phyloP scores from a whole-genome alignment of 2,888 invertebrate species.

The Philhelius pedissequus region DNA sequence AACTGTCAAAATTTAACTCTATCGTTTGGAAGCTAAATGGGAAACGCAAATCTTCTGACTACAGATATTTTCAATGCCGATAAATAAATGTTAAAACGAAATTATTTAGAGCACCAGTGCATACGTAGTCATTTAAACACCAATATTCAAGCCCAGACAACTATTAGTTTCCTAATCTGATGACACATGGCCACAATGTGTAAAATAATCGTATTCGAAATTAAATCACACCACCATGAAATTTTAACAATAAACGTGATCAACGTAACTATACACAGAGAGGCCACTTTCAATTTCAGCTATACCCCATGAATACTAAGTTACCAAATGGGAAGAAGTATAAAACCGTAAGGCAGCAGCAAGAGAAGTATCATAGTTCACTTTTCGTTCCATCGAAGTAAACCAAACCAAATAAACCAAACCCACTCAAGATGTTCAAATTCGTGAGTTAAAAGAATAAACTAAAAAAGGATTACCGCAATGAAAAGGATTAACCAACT shows the following conservation, averaged over 20 bases:
- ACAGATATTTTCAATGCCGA: too few species aligned
- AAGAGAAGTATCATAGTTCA: constrained; percentile 57
- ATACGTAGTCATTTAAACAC: too few species aligned
- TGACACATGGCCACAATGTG: too few species aligned
- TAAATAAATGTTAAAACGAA: too few species aligned
- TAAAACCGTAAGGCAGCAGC: constrained; percentile 33
- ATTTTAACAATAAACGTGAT: neutral
- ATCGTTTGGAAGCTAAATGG: too few species aligned
- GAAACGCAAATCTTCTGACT: too few species aligned
- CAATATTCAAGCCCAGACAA: too few species aligned
- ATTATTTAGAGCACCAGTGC: too few species aligned
- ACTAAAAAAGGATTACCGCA: neutral
- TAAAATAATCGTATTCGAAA: neutral
- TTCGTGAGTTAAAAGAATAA: constrained; percentile 42
- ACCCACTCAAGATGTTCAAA: constrained; percentile 45
- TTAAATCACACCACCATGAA: neutral
- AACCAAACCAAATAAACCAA: constrained; percentile 30
- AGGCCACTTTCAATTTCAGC: constrained; percentile 58
- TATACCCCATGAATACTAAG: constrained; percentile 42
- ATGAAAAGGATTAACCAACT: neutral
- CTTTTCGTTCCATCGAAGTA: constrained; percentile 48
- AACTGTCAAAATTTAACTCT: too few species aligned
- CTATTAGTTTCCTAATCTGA: too few species aligned
- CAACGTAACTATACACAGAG: neutral
- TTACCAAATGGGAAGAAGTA: constrained; percentile 13